Base-by-base conservation (phyloP, 2,888 invertebrate genomes). In the Tenthredo livida region DNA sequence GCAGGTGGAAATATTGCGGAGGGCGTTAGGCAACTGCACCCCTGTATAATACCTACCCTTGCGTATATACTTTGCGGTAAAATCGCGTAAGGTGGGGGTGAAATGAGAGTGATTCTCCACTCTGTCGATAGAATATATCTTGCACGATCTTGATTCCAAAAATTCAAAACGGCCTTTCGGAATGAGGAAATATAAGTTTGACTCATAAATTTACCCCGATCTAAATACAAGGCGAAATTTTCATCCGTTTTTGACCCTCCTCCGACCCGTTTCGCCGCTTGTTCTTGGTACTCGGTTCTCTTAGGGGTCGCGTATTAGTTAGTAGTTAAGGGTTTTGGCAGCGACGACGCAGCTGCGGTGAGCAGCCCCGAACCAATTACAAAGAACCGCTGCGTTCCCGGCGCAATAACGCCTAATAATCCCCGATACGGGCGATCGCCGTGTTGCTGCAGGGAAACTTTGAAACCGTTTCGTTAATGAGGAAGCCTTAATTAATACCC, bases 271-370 rank as follows among this genome's bases (percentile, higher is more conserved):
- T 47, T 54, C 29, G 33, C 54, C 50, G 29, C 17, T 47, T 12
- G 73, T 43, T 43, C 43, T 43, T 40, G 43, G 5, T 73, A 25
- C 50, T 21, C 77, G 85, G 83, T 75, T 80, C 84, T 84, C 85
- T 85, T 65, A 84, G 84, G 86, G 86, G 86, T 77, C 77, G 77
- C 77, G 77, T 77, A 77, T 77, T 77, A 77, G 77, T 87, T 86
- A 72, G 78, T 50, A 61, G 78, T 85, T 82, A 85, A 85, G 84
- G 84, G 86, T 86, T 87, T 73, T 40, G 75, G 61, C 65, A 72
- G 84, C 54, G 80, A 89, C 92, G 89, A 89, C 92, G 89, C 92
- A 93, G 92, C 91, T 92, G 92, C 90, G 92, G 89, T 89, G 86
- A 83, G 78, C 87, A 88, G 82, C 88, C 87, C 89, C 88, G 87